phyloP scores from a whole-genome alignment of 30 jellyfish, hydroid and myxozoan genomes.

The Chrysaora quinquecirrha region DNA sequence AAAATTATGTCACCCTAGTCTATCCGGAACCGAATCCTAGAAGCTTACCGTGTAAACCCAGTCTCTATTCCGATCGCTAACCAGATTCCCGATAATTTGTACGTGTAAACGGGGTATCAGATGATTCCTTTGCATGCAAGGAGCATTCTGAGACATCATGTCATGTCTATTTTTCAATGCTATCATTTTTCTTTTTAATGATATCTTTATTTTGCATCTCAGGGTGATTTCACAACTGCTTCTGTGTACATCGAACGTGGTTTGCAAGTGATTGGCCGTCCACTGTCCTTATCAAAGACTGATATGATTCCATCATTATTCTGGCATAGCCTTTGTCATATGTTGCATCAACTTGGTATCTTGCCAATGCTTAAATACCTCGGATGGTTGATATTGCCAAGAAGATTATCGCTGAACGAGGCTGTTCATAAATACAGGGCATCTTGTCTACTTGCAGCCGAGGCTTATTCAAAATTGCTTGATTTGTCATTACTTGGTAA shows the following conservation, averaged over 20 bases:
- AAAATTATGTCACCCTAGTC: too few relatives aligned
- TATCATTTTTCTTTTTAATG: too few relatives aligned
- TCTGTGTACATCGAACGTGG: slow-evolving; percentile 49
- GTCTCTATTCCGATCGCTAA: too few relatives aligned
- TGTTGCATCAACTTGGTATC: slow-evolving; percentile 55
- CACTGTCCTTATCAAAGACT: slow-evolving; percentile 62
- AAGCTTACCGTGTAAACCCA: too few relatives aligned
- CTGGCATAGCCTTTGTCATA: slow-evolving; percentile 61
- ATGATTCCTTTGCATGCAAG: too few relatives aligned
- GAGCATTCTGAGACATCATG: too few relatives aligned
- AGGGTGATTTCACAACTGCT: slow-evolving; percentile 58
- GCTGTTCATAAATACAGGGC: slow-evolving; percentile 39
- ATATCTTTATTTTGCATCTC: too few relatives aligned
- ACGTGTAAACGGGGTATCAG: too few relatives aligned
- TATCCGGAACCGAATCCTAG: too few relatives aligned
- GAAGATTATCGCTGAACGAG: slow-evolving; percentile 54
- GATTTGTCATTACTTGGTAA: slow-evolving; percentile 41
- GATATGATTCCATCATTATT: slow-evolving; percentile 51
- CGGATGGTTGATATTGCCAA: slow-evolving; percentile 74
- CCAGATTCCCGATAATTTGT: too few relatives aligned
- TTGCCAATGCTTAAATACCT: slow-evolving; percentile 49
- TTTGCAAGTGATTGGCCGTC: slow-evolving; percentile 67
- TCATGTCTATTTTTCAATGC: too few relatives aligned
- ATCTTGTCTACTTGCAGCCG: slow-evolving; percentile 53
- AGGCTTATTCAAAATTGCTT: slow-evolving; percentile 57